Evolutionary conservation across 2,888 invertebrate genomes (phyloP), one percentile per base, ranked within the genome.

Genomic region (Catocala sponsa): DNA sequence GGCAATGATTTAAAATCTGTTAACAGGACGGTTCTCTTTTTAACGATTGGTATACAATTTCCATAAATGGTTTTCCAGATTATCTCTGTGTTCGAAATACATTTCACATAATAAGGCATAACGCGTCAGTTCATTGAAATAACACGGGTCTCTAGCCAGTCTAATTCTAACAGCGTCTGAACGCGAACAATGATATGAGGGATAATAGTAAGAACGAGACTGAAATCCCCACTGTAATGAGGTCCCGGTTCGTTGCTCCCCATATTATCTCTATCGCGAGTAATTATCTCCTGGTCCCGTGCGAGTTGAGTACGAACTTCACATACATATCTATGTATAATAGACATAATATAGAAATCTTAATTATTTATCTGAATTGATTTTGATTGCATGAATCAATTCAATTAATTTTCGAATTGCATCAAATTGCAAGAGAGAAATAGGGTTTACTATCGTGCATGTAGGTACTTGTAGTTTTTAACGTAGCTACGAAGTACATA

Each of bases 1-100:
- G 91, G 94, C 93, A 93, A 94, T 94, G 94, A 94, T 94, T 94
- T 94, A 94, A 94, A 94, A 94, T 94, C 94, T 94, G 94, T 94
- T 94, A 94, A 94, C 94, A 94, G 93, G 89, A 90, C 91, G 92
- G 82, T 94, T 90, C 91, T 94, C 92, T 94, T 94, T 94, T 94
- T 94, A 93, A 93, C 92, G 92, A 94, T 93, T 92, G 88, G 92
- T 92, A 91, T 91, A 91, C 93, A 91, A 94, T 94, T 92, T 92
- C 94, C 93, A 91, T 94, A 94, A 92, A 94, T 91, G 94, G 94
- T 85, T 87, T 89, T 85, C 83, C 86, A 90, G 91, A 91, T 92
- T 89, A 92, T 91, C 88, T 85, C 77, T 83, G 85, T 80, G 82
- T 88, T 84, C 82, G 81, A 84, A 85, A 85, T 88, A 85, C 83